Base-by-base conservation (phyloP, 2,888 invertebrate species). In the Phaonia tiefii region DNA sequence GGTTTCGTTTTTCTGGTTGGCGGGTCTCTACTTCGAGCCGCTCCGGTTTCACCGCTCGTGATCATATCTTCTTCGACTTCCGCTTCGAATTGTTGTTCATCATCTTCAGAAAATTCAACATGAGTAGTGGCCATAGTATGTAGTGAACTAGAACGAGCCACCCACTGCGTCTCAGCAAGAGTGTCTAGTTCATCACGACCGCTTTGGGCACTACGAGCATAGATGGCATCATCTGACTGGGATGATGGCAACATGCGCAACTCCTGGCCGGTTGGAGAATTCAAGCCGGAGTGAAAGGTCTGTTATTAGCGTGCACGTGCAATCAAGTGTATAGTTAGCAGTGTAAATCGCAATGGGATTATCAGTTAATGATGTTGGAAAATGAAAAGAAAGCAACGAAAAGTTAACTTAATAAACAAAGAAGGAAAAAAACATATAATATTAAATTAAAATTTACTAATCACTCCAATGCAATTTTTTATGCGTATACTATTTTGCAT, bases 11-110 rank as follows among this genome's bases (percentile, higher is more conserved):
- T 90, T 26, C 90, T 86, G 39, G 76, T 80, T 0, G 90, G 89
- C 63, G 85, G 78, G 63, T 88, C 89, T 2, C 90, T 88, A 46
- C 87, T 85, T n/a, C 90, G 86, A 4, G 91, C 90, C 13, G 90
- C 90, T n/a, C 90, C 90, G 15, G 82, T 85, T 70, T 88, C 88
- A 2, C 79, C 67, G 31, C 2, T 22, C 7, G 31, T n/a, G 17
- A 73, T 39, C 11, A 75, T 75, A 31, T 85, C 72, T 71, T 70
- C 85, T 73, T 67, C 20, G 56, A 78, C 7, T 49, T 25, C 63
- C 11, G 65, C 70, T 75, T 75, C 78, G 31, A 75, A 79, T 39
- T 70, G 49, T 60, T 80, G 69, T 74, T 84, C 82, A 69, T 88
- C 88, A 37, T 87, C 87, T 75, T 86, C 86, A 5, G 86, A 87